phyloP scores from a whole-genome alignment of 1,140 invertebrate species.

The Polypedilum vanderplanki region DNA sequence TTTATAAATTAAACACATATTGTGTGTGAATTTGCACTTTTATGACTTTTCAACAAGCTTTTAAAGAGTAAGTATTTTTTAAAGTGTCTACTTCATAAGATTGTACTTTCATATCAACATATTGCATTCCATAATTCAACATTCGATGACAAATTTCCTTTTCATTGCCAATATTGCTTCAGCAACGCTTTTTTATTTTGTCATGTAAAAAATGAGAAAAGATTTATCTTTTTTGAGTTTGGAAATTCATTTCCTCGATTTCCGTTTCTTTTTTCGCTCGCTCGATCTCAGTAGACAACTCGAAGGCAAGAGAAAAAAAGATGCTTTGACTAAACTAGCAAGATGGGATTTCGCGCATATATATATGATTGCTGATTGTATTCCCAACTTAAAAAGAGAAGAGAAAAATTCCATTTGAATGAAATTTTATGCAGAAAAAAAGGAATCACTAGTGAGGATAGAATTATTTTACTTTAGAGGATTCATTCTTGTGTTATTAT shows the following conservation, averaged over 20 bases:
- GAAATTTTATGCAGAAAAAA: background rate
- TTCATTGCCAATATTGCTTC: background rate
- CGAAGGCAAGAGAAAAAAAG: background rate
- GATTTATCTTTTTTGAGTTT: conserved; percentile 6
- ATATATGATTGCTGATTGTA: conserved; percentile 8
- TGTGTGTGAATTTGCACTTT: background rate
- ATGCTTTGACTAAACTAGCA: background rate
- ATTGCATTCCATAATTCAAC: conserved; percentile 18
- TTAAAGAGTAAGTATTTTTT: background rate
- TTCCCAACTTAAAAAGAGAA: background rate
- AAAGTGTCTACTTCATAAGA: background rate
- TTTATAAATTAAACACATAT: background rate
- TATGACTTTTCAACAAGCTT: no score
- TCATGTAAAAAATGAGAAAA: conserved; percentile 1
- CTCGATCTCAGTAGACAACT: background rate
- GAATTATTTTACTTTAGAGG: background rate
- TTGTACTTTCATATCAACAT: background rate
- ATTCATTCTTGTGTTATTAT: background rate
- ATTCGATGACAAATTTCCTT: conserved; percentile 18
- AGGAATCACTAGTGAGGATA: background rate
- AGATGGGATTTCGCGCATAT: conserved; percentile 3
- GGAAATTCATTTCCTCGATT: conserved; percentile 7
- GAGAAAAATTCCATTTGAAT: background rate
- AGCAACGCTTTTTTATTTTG: background rate
- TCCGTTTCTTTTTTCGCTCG: background rate